These are phyloP conservation scores for Caerostris extrusa DNA, from an alignment of 1,140 invertebrate genomes.

Conservation along the genomic window DNA sequence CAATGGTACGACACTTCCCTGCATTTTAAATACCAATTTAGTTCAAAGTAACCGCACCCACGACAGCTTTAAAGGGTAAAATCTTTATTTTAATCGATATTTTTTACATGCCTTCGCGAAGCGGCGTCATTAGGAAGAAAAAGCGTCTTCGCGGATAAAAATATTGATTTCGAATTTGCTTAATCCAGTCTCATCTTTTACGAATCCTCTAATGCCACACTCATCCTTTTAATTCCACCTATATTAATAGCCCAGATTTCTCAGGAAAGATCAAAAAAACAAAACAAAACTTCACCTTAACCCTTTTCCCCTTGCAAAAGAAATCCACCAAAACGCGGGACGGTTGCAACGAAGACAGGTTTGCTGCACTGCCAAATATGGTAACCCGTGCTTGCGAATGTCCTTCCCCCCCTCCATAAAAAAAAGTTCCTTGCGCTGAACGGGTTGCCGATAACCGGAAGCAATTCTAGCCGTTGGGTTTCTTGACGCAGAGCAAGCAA, in stretches of 20 bases:
- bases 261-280: slow-evolving; percentile 1
- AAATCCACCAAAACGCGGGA: not conserved
- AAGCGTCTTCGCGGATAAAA: too few relatives aligned
- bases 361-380: slow-evolving; percentile 24
- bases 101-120: too few relatives aligned
- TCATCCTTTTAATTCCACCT: not conserved
- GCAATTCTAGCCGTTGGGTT: slow-evolving; percentile 75
- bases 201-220: not conserved
- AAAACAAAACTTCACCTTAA: not conserved
- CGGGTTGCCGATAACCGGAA: slow-evolving; percentile 75
- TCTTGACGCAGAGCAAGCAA: slow-evolving; percentile 61
- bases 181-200: not conserved
- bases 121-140: too few relatives aligned
- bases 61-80: too few relatives aligned
- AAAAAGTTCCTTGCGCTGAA: slow-evolving; percentile 49
- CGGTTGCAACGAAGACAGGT: not conserved
- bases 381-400: slow-evolving; percentile 41
- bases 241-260: not conserved
- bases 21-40: too few relatives aligned
- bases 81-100: too few relatives aligned
- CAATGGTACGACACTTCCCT: too few relatives aligned
- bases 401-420: slow-evolving; percentile 35
- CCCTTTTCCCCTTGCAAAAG: not conserved
- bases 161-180: not conserved
- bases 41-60: too few relatives aligned